Evolutionary conservation across 1,140 invertebrate species (phyloP).

Genomic region (Pachypsylla venusta): DNA sequence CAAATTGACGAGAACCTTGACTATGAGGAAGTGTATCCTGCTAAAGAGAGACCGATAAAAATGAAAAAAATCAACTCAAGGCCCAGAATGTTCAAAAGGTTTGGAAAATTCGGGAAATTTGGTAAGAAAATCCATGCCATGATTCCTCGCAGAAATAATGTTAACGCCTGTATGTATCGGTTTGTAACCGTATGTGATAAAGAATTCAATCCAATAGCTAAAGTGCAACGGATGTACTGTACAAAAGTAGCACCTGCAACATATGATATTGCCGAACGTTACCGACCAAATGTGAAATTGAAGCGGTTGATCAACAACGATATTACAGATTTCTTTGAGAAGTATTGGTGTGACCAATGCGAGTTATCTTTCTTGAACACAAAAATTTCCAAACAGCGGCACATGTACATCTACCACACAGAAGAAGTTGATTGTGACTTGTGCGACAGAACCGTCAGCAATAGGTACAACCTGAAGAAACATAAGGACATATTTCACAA

Average conservation of each 20-base stretch:
- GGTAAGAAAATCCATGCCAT: neutral
- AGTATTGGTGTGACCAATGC: constrained; percentile 4
- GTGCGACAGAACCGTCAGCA: neutral
- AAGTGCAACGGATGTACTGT: constrained; percentile 3
- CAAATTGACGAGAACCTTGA: neutral
- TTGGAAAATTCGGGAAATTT: neutral
- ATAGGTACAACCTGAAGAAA: neutral
- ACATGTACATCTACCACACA: neutral
- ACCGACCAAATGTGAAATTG: neutral
- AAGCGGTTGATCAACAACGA: neutral
- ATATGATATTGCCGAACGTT: neutral
- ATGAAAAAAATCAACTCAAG: neutral
- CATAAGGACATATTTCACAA: constrained; percentile 2
- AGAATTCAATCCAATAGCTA: neutral
- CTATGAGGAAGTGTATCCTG: neutral
- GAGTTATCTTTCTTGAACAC: neutral
- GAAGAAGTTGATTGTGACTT: constrained; percentile 3
- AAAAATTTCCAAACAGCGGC: neutral
- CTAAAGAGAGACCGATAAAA: neutral
- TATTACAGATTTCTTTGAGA: neutral
- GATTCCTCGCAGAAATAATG: neutral
- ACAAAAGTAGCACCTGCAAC: constrained; percentile 1
- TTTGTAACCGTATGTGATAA: neutral
- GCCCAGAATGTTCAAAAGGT: neutral
- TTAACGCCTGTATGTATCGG: neutral